These are phyloP conservation scores for Xylocampa areola DNA, from an alignment of 2,888 invertebrate genomes.

Conservation along the genomic window DNA sequence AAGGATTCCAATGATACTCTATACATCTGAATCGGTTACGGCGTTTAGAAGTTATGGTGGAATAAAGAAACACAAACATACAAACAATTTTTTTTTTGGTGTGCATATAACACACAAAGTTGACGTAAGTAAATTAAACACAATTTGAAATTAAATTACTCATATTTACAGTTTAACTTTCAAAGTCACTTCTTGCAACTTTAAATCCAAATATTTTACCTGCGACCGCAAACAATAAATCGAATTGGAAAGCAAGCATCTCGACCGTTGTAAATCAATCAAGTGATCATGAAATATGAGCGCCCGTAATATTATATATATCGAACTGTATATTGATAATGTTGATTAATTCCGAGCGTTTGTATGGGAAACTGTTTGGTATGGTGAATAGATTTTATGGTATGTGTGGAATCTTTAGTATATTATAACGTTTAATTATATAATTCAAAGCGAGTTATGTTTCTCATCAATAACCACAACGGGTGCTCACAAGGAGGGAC, in stretches of 20 bases:
- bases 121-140: no score
- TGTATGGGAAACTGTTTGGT: conserved; percentile 3
- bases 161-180: conserved; percentile 18
- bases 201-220: conserved; percentile 64
- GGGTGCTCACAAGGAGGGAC: no score
- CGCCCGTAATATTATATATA: conserved; percentile 77
- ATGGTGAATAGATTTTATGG: neutral
- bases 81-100: no score
- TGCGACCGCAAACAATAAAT: conserved; percentile 78
- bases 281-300: conserved; percentile 80
- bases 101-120: no score
- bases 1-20: no score
- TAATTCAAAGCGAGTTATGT: no score
- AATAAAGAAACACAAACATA: no score
- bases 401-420: neutral
- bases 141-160: no score
- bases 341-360: conserved; percentile 74
- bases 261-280: conserved; percentile 82
- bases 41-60: no score
- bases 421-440: no score
- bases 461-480: no score
- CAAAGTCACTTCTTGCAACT: conserved; percentile 61
- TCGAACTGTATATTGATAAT: conserved; percentile 64
- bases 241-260: conserved; percentile 80
- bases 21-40: no score